Evolutionary conservation across 2,888 invertebrate species (phyloP).

Genomic region (Bugula neritina): DNA sequence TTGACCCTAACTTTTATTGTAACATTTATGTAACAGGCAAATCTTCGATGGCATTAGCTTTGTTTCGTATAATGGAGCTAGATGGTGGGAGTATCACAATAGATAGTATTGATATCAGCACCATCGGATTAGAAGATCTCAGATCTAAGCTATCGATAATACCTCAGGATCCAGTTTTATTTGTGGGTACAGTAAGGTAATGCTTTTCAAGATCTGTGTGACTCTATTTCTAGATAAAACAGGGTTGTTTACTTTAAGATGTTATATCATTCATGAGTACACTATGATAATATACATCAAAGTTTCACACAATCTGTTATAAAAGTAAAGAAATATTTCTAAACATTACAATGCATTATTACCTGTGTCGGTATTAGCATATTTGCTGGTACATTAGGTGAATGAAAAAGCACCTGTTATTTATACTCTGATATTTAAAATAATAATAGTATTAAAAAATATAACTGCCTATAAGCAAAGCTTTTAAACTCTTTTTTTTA

Average conservation of each 20-base stretch:
- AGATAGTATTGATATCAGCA: conserved; percentile 57
- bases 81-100: conserved; percentile 57
- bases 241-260: background rate
- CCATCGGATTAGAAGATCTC: conserved; percentile 56
- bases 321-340: too few species aligned
- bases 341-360: too few species aligned
- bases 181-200: conserved; percentile 60
- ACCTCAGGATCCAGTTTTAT: conserved; percentile 63
- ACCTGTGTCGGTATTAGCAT: too few species aligned
- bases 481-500: too few species aligned
- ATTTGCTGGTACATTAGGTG: too few species aligned
- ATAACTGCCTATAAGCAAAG: too few species aligned
- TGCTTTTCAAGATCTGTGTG: conserved; percentile 1
- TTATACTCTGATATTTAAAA: too few species aligned
- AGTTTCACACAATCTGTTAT: too few species aligned
- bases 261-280: background rate
- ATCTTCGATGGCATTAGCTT: conserved; percentile 59
- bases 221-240: too few species aligned
- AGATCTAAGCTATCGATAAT: conserved; percentile 55
- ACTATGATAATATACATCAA: background rate
- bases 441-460: too few species aligned
- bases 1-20: too few species aligned
- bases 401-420: too few species aligned
- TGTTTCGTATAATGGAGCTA: conserved; percentile 62
- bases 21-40: conserved; percentile 56